A percentile compares a stretch with the other conserved stretches of the same genome.
Conservation (phyloP, 2,888 invertebrate genomes). For the Hirtodrosophila alboralis region DNA sequence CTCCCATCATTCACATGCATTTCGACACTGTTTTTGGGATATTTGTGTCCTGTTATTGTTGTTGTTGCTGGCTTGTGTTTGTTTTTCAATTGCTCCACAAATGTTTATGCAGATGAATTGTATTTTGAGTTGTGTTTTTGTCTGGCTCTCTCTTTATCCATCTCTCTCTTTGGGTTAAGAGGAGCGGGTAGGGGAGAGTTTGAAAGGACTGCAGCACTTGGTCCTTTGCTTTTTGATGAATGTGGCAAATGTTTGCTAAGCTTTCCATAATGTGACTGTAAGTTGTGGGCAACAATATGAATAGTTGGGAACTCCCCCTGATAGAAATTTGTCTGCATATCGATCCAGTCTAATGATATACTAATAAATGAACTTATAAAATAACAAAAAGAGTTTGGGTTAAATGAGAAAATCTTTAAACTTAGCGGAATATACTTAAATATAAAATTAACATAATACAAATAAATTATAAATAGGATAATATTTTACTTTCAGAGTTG, state of each 20-base stretch:
- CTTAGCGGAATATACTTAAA: no score
- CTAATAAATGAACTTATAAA: conserved; percentile 11
- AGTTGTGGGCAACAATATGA: conserved; percentile 39
- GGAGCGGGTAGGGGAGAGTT: not conserved
- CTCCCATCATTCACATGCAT: conserved; percentile 50
- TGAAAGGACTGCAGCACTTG: conserved; percentile 19
- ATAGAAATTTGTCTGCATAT: conserved; percentile 23
- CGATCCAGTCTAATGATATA: conserved; percentile 27
- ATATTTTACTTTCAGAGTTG: no score
- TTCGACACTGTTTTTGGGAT: conserved; percentile 43
- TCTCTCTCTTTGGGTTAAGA: not conserved
- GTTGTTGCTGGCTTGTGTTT: conserved; percentile 54
- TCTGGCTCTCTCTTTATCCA: conserved; percentile 42
- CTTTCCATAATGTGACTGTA: conserved; percentile 58
- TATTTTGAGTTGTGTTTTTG: conserved; percentile 75
- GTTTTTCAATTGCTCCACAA: conserved; percentile 75
- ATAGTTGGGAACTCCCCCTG: no score
- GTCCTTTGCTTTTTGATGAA: conserved; percentile 62
- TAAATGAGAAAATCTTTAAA: no score
- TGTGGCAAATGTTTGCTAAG: conserved; percentile 67
- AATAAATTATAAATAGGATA: no score
- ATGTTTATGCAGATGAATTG: conserved; percentile 80
- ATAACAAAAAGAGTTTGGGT: no score
- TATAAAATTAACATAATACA: no score
- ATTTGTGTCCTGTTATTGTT: conserved; percentile 35